Base-by-base conservation (phyloP, 2,797 vertebrate genomes). In the Botia kubotai region DNA sequence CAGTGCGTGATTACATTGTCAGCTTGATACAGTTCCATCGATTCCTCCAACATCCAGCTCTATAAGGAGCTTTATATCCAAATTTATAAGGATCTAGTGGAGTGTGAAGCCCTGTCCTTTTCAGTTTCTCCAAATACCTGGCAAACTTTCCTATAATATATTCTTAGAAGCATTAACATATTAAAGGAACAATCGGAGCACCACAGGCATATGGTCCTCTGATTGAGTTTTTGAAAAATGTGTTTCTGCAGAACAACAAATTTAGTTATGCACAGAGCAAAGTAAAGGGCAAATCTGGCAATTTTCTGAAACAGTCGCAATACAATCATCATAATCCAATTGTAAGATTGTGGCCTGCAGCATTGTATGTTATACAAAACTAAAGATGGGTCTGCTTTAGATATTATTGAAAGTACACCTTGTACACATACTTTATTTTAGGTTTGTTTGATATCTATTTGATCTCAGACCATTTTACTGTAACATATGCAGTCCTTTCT, bases 71-170 rank as follows among this genome's bases (percentile, higher is more conserved):
- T n/a, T n/a, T n/a, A n/a, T n/a, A n/a, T 68, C 58, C 68, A 72
- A 79, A 65, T 72, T 48, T 46, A 53, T 16, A 50, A 55, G 68
- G 53, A 16, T 53, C 23, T 29, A 72, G 77, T 71, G 26, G 16
- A 79, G 77, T 79, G 68, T 65, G 57, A 79, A 62, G 26, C 8
- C 29, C 70, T 72, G 67, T 71, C 46, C 8, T 72, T 72, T 65
- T 65, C 58, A 79, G 58, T 36, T 79, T 72, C 39, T 65, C 26
- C 58, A 53, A 72, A 79, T 60, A 79, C 29, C 58, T 11, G 68
- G 69, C 10, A 65, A 72, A 69, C 39, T 46, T 58, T 77, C 21
- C 50, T 53, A 72, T 17, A 36, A 72, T 79, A 68, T 72, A 48
- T 79, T 21, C 29, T 6, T 29, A 19, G 77, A 72, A 6, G 39